phyloP scores from a whole-genome alignment of 2,113 vertebrate species.

The Neogobius melanostomus region DNA sequence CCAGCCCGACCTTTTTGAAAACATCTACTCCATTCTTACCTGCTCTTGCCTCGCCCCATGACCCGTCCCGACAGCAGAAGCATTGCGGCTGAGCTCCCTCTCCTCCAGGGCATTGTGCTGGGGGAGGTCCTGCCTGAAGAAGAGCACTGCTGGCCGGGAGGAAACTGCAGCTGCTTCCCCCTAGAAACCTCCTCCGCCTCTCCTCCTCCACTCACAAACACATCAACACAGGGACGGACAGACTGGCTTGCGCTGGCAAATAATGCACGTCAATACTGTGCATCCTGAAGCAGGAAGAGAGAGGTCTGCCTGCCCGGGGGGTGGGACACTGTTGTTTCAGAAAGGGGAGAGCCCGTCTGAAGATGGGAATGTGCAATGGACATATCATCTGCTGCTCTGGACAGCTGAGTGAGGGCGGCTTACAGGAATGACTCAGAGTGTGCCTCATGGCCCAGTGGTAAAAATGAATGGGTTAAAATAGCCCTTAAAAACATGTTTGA shows the following conservation, averaged over 20 bases:
- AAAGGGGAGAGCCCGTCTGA: constrained; percentile 36
- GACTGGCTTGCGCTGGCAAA: constrained; percentile 36
- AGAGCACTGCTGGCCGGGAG: constrained; percentile 47
- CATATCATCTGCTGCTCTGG: constrained; percentile 4
- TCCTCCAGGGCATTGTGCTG: constrained; percentile 76
- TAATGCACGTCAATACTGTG: constrained; percentile 47
- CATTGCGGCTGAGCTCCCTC: constrained; percentile 54
- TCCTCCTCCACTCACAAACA: constrained; percentile 52
- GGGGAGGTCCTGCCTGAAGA: constrained; percentile 31
- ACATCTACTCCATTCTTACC: constrained; percentile 60
- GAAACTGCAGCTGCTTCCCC: constrained; percentile 75
- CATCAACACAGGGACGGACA: constrained; percentile 69
- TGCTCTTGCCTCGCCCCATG: constrained; percentile 57
- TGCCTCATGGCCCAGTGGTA: constrained; percentile 1
- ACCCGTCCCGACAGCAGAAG: constrained; percentile 55
- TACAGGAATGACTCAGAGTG: constrained; percentile 6
- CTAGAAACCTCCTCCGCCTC: constrained; percentile 62
- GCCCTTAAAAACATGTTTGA: background rate
- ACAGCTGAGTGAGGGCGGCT: constrained; percentile 2
- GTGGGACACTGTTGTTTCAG: background rate
- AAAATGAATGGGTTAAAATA: constrained; percentile 11
- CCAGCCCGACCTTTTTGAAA: background rate
- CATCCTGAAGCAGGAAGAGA: constrained; percentile 77
- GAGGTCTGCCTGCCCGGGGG: constrained; percentile 38
- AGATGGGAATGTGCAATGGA: constrained; percentile 34